Evolutionary conservation across 2,113 vertebrate genomes (phyloP), one percentile per base, ranked within the genome.

Genomic region (Opisthocomus hoazin): DNA sequence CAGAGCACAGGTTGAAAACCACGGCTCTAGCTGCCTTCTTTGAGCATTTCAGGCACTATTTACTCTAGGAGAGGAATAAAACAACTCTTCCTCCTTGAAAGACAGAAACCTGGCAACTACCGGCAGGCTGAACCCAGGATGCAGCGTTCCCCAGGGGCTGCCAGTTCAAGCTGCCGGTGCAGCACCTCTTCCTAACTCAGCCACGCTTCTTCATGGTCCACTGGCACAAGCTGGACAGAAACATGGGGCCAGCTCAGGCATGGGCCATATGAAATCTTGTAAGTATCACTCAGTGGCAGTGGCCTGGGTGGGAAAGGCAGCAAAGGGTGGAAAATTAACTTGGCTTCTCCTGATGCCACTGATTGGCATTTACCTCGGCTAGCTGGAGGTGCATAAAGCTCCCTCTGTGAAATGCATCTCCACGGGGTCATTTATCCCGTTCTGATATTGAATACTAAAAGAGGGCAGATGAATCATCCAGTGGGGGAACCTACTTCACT

Each of bases 401-500:
- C 34, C 14, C 45, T 76, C 53, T 73, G 58, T 5, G 23, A 83
- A 94, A 90, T 45, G 3, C 41, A 73, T 66, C 53, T 94, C 48
- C 37, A 48, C 1, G 2, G 53, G 80, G 87, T 84, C 80, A 94
- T 92, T 94, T 90, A 89, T 82, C 74, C 87, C 24, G 2, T 46
- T 93, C 56, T 89, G 75, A 84, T 87, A 92, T 0, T 45, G 77
- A 95, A 95, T 73, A 36, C 87, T 94, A 92, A 79, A 95, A 39
- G 41, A 75, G 6, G n/a, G 65, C 36, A 87, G 89, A 94, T 95
- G 84, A 97, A 95, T 95, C 91, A 96, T 78, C 74, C 70, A 71
- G 77, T 87, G 43, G 57, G 74, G 80, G 39, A 95, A 91, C 60
- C 58, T 83, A 66, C 68, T 89, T 94, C 90, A 84, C 60, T 60